Evolutionary conservation across 2,113 vertebrate species (phyloP).

Genomic region (Sphyrna mokarran): DNA sequence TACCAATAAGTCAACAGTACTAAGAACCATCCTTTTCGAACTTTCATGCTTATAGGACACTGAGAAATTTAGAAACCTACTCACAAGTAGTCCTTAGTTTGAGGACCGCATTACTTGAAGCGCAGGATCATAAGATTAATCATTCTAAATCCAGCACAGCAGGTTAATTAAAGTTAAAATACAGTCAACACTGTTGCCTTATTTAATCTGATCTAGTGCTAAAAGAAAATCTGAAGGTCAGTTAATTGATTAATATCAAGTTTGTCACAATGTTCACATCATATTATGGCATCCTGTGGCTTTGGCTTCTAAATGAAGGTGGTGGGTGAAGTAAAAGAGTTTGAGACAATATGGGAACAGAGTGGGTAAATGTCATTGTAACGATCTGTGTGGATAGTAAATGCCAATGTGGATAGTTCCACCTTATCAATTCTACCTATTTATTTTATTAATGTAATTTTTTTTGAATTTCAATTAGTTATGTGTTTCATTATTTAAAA

Average conservation of each 20-base stretch:
- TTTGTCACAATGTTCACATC: neutral
- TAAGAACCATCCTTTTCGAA: neutral
- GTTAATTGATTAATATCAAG: neutral
- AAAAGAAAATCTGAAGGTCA: neutral
- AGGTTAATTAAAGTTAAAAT: slow-evolving; percentile 1
- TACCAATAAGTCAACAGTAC: neutral
- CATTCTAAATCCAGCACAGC: too few species aligned
- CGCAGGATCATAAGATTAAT: neutral
- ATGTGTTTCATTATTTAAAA: neutral
- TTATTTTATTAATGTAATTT: neutral
- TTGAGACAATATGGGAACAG: neutral
- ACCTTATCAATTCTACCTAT: neutral
- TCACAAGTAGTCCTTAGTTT: neutral
- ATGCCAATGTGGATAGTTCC: neutral
- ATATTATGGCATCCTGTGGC: neutral
- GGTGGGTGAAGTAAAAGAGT: neutral
- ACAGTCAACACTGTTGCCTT: neutral
- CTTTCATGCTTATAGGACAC: neutral
- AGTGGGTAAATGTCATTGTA: neutral
- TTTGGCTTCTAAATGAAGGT: neutral
- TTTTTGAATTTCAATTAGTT: neutral
- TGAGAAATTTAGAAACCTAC: neutral
- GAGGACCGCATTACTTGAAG: neutral
- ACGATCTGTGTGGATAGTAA: neutral
- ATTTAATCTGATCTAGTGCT: neutral